These are phyloP conservation scores for Talpa occidentalis DNA, from an alignment of 2,113 vertebrate genomes.

Conservation along the genomic window DNA sequence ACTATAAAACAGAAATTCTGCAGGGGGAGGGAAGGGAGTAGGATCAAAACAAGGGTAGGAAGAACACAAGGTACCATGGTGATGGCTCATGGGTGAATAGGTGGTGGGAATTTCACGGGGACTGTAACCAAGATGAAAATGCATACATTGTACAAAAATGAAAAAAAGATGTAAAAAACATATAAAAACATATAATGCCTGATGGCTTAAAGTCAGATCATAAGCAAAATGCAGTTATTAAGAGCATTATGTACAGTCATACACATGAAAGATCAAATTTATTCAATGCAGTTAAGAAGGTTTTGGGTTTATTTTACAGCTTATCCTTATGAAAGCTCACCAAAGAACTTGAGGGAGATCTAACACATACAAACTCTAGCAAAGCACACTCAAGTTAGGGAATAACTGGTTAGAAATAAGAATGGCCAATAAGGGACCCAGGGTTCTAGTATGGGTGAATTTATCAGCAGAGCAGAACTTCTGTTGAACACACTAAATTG, in stretches of 20 bases:
- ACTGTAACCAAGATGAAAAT: too few relatives aligned
- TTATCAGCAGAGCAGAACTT: neutral
- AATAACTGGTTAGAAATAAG: neutral
- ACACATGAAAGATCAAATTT: neutral
- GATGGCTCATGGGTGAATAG: too few relatives aligned
- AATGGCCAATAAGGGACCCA: neutral
- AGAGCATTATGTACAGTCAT: neutral
- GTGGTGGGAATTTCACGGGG: too few relatives aligned
- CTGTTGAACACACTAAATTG: neutral
- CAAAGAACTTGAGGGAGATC: neutral
- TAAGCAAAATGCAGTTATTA: neutral
- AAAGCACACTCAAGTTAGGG: neutral
- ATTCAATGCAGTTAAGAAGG: neutral
- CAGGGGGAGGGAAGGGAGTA: too few relatives aligned
- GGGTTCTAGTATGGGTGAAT: neutral
- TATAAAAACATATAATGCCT: neutral
- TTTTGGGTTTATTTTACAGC: neutral
- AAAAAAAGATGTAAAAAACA: too few relatives aligned
- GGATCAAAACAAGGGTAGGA: too few relatives aligned
- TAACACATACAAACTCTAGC: neutral
- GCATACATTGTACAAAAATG: too few relatives aligned
- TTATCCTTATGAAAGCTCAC: neutral
- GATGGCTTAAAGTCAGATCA: neutral
- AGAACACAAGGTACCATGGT: too few relatives aligned
- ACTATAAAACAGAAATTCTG: too few relatives aligned